phyloP scores from a whole-genome alignment of 2,888 invertebrate species.

The Lithophane ornitopus region DNA sequence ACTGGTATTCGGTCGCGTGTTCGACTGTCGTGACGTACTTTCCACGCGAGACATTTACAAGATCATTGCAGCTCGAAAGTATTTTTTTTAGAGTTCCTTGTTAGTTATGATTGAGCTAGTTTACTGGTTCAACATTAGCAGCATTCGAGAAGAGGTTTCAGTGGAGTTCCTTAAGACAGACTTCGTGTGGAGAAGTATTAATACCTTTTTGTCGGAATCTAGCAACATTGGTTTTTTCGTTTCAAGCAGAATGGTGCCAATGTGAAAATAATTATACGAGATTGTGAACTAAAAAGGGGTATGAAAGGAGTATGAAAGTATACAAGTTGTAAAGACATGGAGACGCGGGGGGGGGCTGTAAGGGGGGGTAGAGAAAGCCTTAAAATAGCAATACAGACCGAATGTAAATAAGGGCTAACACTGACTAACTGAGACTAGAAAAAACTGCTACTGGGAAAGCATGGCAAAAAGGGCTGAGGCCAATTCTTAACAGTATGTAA shows the following conservation, averaged over 20 bases:
- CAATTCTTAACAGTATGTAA: not conserved
- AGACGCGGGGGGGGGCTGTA: too few relatives aligned
- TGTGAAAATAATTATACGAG: not conserved
- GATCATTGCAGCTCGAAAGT: slow-evolving; percentile 82
- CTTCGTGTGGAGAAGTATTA: not conserved
- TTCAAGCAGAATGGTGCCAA: not conserved
- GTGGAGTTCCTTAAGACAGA: not conserved
- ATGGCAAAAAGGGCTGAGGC: too few relatives aligned
- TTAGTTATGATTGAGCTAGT: not conserved
- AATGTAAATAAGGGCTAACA: not conserved
- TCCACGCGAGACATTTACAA: slow-evolving; percentile 82
- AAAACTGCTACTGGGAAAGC: not conserved
- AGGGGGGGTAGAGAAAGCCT: not conserved
- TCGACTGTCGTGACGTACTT: slow-evolving; percentile 79
- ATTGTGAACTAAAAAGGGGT: not conserved
- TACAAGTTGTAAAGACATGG: too few relatives aligned
- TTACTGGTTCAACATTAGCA: not conserved
- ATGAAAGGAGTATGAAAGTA: too few relatives aligned
- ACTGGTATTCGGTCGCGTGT: slow-evolving; percentile 79
- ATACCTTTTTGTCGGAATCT: not conserved
- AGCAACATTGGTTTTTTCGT: not conserved
- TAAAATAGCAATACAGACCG: too few relatives aligned
- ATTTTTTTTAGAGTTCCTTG: slow-evolving; percentile 76
- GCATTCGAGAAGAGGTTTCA: not conserved
- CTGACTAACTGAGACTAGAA: not conserved